Evolutionary conservation across 2,888 invertebrate species (phyloP), one percentile per base, ranked within the genome.

Genomic region (Coenonympha arcania): DNA sequence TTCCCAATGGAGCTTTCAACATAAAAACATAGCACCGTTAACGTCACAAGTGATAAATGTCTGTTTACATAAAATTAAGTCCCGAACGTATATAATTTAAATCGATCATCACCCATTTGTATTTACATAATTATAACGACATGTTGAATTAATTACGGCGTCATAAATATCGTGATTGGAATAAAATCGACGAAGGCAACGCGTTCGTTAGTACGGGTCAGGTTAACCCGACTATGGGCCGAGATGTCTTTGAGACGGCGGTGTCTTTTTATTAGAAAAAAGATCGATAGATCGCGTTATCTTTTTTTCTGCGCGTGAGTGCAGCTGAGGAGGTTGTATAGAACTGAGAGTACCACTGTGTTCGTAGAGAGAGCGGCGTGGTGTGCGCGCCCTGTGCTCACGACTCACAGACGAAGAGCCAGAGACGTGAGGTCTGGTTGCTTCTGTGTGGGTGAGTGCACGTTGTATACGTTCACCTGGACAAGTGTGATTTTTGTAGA

Each of bases 301-400:
- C 76, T 84, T 83, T 85, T 85, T 85, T 84, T 76, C 70, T 85
- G 84, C 84, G 86, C 84, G 85, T 85, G 86, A 86, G 86, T 86
- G 86, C 84, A 84, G 81, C 76, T 79, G 79, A 80, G 73, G 86
- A 86, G 83, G 85, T 81, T 80, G 80, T 84, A 73, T 85, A 73
- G 77, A 69, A 84, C 84, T 85, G 84, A 82, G 84, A 81, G 85
- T 82, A 78, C 76, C 76, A 69, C 69, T 82, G 83, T 83, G 82
- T 80, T 76, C 68, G 82, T 83, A 74, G 69, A 66, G 70, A 76
- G 74, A 71, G 68, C 61, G 56, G 61, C 57, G 60, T 61, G 64
- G 84, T 83, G 84, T 83, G 83, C 69, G 82, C 79, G 34, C n/a
- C 11, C 24, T 3, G 41, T 42, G 31, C 33, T n/a, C 34, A 44